Conservation (phyloP, 23 tunicate species). For the Corella eumyota region DNA sequence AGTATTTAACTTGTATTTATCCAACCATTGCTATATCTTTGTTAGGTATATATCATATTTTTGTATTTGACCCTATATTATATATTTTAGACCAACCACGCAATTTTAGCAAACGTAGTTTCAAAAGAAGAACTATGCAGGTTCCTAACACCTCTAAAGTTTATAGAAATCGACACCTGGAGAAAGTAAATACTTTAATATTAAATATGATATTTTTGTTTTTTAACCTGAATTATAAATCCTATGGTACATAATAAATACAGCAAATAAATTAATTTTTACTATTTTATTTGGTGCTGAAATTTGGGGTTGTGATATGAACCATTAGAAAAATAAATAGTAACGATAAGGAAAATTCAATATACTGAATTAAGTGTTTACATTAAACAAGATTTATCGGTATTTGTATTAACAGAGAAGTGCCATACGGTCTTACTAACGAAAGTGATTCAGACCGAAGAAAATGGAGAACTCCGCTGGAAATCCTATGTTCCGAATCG, state of each 20-base stretch:
- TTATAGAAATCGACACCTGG: slow-evolving; percentile 83
- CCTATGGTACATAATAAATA: too few relatives aligned
- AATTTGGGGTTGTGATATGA: too few relatives aligned
- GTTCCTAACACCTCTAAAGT: slow-evolving; percentile 58
- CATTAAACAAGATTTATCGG: not conserved
- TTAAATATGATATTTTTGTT: too few relatives aligned
- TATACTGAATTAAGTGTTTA: too few relatives aligned
- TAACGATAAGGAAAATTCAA: too few relatives aligned
- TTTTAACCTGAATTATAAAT: too few relatives aligned
- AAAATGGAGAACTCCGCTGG: slow-evolving; percentile 78
- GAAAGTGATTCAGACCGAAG: slow-evolving; percentile 42
- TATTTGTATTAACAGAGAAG: slow-evolving; percentile 34
- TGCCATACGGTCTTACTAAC: slow-evolving; percentile 47
- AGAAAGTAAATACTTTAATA: too few relatives aligned
- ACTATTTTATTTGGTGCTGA: too few relatives aligned
- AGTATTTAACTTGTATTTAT: too few relatives aligned
- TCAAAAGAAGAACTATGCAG: slow-evolving; percentile 80
- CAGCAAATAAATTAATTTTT: too few relatives aligned
- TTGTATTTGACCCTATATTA: not conserved
- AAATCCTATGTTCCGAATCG: slow-evolving; percentile 21
- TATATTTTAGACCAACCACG: slow-evolving; percentile 62
- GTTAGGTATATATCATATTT: not conserved
- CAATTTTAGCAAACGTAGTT: slow-evolving; percentile 63
- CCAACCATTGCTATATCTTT: not conserved
- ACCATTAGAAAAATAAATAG: too few relatives aligned